These are phyloP conservation scores for Drosophila saltans DNA, from an alignment of 1,140 invertebrate species.

Conservation along the genomic window DNA sequence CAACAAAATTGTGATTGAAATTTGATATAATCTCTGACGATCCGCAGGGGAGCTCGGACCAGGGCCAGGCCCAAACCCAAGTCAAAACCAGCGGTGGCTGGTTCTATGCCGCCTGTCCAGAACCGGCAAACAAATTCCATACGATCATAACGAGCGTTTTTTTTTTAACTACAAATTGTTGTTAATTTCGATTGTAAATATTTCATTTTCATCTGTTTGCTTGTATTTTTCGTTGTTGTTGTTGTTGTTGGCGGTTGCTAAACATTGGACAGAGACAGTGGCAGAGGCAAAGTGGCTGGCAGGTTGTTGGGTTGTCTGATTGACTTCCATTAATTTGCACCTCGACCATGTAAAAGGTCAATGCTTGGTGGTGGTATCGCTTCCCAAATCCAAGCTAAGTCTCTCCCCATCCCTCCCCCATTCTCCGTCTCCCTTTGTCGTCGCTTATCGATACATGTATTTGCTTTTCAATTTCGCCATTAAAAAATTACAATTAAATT, in stretches of 20 bases:
- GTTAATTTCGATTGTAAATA: conserved; percentile 78
- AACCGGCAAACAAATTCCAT: conserved; percentile 35
- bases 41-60: conserved; percentile 39
- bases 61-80: conserved; percentile 16
- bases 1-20: conserved; percentile 43
- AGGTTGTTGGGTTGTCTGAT: conserved; percentile 20
- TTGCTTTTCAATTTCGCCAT: conserved; percentile 55
- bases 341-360: conserved; percentile 58
- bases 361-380: conserved; percentile 38
- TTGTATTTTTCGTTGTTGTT: conserved; percentile 67
- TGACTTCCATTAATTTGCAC: conserved; percentile 68
- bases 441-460: conserved; percentile 46
- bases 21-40: conserved; percentile 44
- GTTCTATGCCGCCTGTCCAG: conserved; percentile 24
- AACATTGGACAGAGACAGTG: conserved; percentile 31
- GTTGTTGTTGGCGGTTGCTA: conserved; percentile 33
- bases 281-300: conserved; percentile 21
- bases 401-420: not conserved
- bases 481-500: conserved; percentile 68
- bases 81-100: not conserved
- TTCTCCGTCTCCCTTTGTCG: not conserved
- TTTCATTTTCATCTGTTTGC: conserved; percentile 53
- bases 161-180: conserved; percentile 66
- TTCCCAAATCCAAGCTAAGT: not conserved
- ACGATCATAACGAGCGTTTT: conserved; percentile 56